Conservation (phyloP, 2,888 invertebrate genomes). For the Euclidia mi region DNA sequence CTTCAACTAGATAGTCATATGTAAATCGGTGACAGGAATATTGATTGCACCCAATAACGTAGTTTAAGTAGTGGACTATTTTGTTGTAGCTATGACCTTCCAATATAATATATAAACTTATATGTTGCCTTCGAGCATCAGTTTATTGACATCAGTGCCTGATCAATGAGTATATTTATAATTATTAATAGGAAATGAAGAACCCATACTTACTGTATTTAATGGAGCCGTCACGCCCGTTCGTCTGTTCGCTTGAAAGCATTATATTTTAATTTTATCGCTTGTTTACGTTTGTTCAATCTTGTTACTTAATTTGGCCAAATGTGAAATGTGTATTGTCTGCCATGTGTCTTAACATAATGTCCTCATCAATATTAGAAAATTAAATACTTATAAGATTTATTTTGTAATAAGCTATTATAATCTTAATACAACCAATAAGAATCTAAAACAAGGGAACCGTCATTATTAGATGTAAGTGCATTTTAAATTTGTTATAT, state of each 20-base stretch:
- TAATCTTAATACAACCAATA: constrained; percentile 50
- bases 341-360: constrained; percentile 11
- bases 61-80: constrained; percentile 38
- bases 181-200: constrained; percentile 29
- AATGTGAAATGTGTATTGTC: constrained; percentile 43
- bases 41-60: constrained; percentile 28
- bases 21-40: constrained; percentile 19
- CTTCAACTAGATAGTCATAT: neutral
- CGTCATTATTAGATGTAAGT: constrained; percentile 60
- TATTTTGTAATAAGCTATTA: constrained; percentile 63
- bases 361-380: neutral
- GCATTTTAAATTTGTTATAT: constrained; percentile 55
- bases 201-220: constrained; percentile 24
- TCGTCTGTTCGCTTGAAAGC: constrained; percentile 45
- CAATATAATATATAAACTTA: constrained; percentile 10
- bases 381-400: constrained; percentile 18
- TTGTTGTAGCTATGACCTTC: constrained; percentile 47
- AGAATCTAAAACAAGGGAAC: constrained; percentile 74
- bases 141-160: constrained; percentile 29
- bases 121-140: constrained; percentile 33
- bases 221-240: too few species aligned
- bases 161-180: constrained; percentile 47
- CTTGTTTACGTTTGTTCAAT: constrained; percentile 53
- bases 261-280: constrained; percentile 44
- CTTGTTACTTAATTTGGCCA: constrained; percentile 61